phyloP scores from a whole-genome alignment of 1,140 invertebrate genomes.

The Aphelenchoides fujianensis region DNA sequence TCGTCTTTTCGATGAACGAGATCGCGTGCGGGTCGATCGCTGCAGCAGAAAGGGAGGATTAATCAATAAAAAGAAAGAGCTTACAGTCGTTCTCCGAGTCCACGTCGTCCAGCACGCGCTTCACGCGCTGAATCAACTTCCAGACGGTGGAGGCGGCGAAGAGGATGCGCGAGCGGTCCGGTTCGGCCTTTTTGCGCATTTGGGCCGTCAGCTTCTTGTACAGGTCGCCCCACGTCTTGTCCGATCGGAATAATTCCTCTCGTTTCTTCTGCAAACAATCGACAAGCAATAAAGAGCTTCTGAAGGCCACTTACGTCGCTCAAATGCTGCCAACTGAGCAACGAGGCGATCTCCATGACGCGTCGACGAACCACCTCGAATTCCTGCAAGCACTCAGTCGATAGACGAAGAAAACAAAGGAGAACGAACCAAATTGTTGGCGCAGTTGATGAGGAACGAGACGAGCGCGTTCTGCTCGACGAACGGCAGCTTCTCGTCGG shows the following conservation, averaged over 20 bases:
- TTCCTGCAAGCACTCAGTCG: constrained; percentile 77
- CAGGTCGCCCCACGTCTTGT: no score
- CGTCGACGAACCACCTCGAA: constrained; percentile 85
- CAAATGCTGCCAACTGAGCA: constrained; percentile 88
- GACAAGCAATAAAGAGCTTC: constrained; percentile 25
- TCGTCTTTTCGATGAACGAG: constrained; percentile 87
- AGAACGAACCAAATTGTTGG: constrained; percentile 74
- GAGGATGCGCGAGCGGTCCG: constrained; percentile 71
- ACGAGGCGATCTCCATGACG: constrained; percentile 83
- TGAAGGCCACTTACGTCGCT: constrained; percentile 69
- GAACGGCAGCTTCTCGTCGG: constrained; percentile 66
- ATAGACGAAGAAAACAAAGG: constrained; percentile 34
- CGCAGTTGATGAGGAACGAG: constrained; percentile 89
- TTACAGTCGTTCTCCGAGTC: constrained; percentile 43
- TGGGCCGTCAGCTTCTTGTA: no score
- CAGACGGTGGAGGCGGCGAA: constrained; percentile 84
- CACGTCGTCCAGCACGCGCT: constrained; percentile 76
- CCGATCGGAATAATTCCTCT: no score
- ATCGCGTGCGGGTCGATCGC: constrained; percentile 68
- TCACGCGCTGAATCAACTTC: constrained; percentile 84
- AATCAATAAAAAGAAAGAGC: constrained; percentile 13
- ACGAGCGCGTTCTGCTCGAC: constrained; percentile 81
- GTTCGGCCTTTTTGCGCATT: constrained; percentile 70
- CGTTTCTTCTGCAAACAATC: constrained; percentile 68
- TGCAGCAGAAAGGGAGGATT: constrained; percentile 32